Conservation (phyloP, 2,113 vertebrate genomes). For the Pseudopipra pipra region DNA sequence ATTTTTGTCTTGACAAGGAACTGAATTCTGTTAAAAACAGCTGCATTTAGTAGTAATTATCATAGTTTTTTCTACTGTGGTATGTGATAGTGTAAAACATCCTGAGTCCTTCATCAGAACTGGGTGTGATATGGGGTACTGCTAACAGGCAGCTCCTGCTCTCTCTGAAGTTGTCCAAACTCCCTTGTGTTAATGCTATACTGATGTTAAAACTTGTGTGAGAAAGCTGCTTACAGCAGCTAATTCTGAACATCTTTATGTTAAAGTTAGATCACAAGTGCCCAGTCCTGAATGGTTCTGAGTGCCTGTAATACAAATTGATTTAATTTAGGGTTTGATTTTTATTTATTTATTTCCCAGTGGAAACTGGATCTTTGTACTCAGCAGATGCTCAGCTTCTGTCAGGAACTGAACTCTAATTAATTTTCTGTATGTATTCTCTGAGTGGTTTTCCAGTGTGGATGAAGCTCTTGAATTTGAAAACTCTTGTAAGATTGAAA, state of each 20-base stretch:
- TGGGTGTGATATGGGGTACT: background rate
- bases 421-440: slow-evolving; percentile 24
- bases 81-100: background rate
- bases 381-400: slow-evolving; percentile 37
- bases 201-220: background rate
- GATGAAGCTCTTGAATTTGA: slow-evolving; percentile 29
- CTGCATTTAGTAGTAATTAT: background rate
- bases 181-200: fast-evolving
- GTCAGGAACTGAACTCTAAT: slow-evolving; percentile 13
- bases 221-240: background rate
- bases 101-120: background rate
- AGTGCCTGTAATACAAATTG: background rate
- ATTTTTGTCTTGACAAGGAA: slow-evolving; percentile 20
- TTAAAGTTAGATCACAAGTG: background rate
- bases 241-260: background rate
- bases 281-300: background rate
- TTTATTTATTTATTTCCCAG: slow-evolving; percentile 24
- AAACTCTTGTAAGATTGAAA: background rate
- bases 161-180: background rate
- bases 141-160: background rate
- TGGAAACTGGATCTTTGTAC: background rate
- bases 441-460: slow-evolving; percentile 7
- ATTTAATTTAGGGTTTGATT: slow-evolving; percentile 12
- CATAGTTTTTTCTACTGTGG: background rate
- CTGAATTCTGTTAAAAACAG: background rate